Evolutionary conservation across 2,113 vertebrate genomes (phyloP), one percentile per base, ranked within the genome.

Genomic region (Phocoena phocoena): DNA sequence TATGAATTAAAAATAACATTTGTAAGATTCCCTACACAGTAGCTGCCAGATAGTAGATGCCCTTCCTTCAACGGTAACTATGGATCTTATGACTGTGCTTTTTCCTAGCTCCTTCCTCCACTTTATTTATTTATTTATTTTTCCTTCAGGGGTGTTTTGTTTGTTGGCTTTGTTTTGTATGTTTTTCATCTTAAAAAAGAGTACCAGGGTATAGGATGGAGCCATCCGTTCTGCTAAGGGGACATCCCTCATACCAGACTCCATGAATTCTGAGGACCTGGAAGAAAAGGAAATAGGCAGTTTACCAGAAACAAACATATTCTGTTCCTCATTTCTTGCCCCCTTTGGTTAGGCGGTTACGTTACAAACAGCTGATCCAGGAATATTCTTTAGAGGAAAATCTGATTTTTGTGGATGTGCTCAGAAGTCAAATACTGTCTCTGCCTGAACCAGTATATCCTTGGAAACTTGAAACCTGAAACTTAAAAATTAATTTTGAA

Each of bases 401-500:
- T 55, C 38, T 86, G 79, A 92, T 71, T 97, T 97, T 95, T 36
- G 38, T 93, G 38, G 38, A 76, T 93, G 71, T 92, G 25, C 60
- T 95, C 79, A 96, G 91, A 93, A 96, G 80, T 93, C 83, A 95
- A 50, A 95, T 95, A 79, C 71, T 95, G 68, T 77, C 82, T 96
- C 74, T 96, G 55, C 28, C 65, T 95, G 73, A 93, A 88, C 60
- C 36, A 93, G 36, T 85, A 62, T 97, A 91, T 89, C 28, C 79
- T 97, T 95, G 60, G 95, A 87, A 97, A 92, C 88, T 67, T 94
- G 94, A 97, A 96, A 94, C 53, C 38, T 83, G 77, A 97, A 96
- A 91, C 96, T 96, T 97, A 94, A 96, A 98, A 97, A 95, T 97
- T 98, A 97, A 95, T 97, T 96, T 97, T 97, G 89, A 97, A 87